Percentiles rank a stretch among this genome's conserved stretches.
Conservation (phyloP, 2,888 invertebrate species). For the Lasioglossum malachurum region DNA sequence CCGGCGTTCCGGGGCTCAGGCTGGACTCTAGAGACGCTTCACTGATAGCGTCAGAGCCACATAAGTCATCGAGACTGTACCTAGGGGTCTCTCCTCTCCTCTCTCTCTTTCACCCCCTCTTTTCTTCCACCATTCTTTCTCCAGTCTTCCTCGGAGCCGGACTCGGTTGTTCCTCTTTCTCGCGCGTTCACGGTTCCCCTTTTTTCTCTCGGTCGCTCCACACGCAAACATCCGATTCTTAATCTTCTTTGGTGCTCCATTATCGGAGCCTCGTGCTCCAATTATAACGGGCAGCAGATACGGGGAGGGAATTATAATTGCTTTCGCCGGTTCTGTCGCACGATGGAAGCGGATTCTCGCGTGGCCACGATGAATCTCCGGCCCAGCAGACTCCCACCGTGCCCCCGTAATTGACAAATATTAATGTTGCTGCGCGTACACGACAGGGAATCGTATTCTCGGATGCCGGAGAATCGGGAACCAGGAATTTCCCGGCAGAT, state of each 20-base stretch:
- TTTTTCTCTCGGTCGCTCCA: conserved; percentile 30
- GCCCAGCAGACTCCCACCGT: neutral
- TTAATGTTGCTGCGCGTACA: conserved; percentile 53
- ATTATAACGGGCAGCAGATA: conserved; percentile 81
- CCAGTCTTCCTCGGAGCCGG: conserved; percentile 21
- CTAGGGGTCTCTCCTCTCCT: conserved; percentile 75
- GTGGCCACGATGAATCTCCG: conserved; percentile 50
- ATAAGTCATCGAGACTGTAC: conserved; percentile 84
- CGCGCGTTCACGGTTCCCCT: conserved; percentile 25
- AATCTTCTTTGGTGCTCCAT: conserved; percentile 83
- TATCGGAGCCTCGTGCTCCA: conserved; percentile 80
- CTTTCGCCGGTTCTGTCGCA: conserved; percentile 64
- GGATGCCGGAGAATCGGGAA: neutral
- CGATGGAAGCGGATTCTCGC: conserved; percentile 40
- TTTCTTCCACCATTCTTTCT: conserved; percentile 5
- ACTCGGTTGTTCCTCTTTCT: conserved; percentile 31
- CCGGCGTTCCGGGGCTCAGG: conserved; percentile 80
- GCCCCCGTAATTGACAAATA: conserved; percentile 66
- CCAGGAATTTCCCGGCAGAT: conserved; percentile 25
- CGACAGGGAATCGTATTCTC: neutral
- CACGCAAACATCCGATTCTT: conserved; percentile 78
- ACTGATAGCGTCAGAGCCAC: conserved; percentile 85
- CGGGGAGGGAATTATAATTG: conserved; percentile 81
- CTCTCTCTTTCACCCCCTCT: conserved; percentile 27
- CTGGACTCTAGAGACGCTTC: conserved; percentile 83